A percentile compares a stretch with the other conserved stretches of the same genome.
phyloP scores from a whole-genome alignment of 2,113 vertebrate genomes.

The Periophthalmodon schlosseri region DNA sequence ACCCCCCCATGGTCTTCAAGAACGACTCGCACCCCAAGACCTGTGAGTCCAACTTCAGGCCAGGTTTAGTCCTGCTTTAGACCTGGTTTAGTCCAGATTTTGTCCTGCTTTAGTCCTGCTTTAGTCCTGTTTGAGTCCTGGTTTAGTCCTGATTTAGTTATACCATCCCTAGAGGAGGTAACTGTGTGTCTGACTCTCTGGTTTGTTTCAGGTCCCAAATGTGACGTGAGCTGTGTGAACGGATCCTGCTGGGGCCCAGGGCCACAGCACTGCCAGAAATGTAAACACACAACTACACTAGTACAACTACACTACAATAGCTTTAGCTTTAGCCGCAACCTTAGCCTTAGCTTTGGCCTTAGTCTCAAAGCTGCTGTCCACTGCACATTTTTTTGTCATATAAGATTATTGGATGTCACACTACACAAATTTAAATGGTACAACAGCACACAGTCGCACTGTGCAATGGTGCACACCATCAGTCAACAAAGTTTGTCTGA shows the following conservation, averaged over 20 bases:
- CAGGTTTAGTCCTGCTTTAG: not conserved
- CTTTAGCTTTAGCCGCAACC: not conserved
- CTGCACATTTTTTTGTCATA: no score
- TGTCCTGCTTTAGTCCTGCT: no score
- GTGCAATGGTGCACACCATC: no score
- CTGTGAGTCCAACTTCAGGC: conserved; percentile 34
- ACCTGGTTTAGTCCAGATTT: no score
- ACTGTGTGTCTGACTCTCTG: not conserved
- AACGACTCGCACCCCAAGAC: not conserved
- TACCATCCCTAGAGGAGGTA: no score
- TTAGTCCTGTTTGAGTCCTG: not conserved
- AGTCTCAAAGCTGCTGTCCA: no score
- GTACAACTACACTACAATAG: not conserved
- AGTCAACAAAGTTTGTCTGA: no score
- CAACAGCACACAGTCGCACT: no score
- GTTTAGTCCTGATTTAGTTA: not conserved
- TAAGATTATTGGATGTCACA: no score
- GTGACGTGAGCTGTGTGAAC: conserved; percentile 81
- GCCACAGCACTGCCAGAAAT: conserved; percentile 85
- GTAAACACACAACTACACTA: conserved; percentile 68
- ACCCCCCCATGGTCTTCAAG: conserved; percentile 24
- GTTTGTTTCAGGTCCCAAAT: conserved; percentile 80
- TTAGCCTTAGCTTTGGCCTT: not conserved
- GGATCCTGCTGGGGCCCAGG: conserved; percentile 88
- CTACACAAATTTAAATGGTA: no score